These are phyloP conservation scores for Philereme vetulata DNA, from an alignment of 2,888 invertebrate genomes.

Conservation along the genomic window DNA sequence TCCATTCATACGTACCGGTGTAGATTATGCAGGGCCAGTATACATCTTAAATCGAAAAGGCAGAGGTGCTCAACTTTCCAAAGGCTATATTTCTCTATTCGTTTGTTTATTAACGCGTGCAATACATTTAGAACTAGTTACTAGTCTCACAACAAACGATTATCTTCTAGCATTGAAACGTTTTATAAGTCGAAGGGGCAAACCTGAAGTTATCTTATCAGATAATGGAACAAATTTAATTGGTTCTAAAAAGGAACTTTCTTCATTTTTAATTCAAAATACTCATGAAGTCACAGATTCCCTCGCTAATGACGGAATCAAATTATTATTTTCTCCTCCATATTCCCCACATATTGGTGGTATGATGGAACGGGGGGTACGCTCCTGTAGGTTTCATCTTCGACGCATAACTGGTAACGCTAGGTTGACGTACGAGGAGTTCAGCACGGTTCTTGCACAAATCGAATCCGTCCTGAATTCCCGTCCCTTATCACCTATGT, in stretches of 20 bases:
- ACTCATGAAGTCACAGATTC: not conserved
- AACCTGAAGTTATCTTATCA: conserved; percentile 1
- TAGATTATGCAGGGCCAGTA: conserved; percentile 30
- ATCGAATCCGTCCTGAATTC: conserved; percentile 42
- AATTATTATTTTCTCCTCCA: not conserved
- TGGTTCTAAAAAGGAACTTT: conserved; percentile 3
- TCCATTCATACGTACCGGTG: conserved; percentile 17
- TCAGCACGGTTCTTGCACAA: conserved; percentile 37
- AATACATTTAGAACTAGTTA: conserved; percentile 21
- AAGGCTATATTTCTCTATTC: conserved; percentile 29
- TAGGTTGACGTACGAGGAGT: conserved; percentile 32
- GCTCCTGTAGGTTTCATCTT: not conserved
- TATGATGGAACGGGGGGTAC: not conserved
- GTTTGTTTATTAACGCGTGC: conserved; percentile 22
- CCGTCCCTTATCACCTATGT: conserved; percentile 36
- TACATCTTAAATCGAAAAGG: conserved; percentile 19
- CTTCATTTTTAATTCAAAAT: not conserved
- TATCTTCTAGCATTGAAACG: conserved; percentile 10
- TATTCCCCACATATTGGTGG: conserved; percentile 4
- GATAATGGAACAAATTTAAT: conserved; percentile 13
- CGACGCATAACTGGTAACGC: not conserved
- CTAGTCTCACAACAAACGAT: conserved; percentile 19
- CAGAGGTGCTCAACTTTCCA: conserved; percentile 8
- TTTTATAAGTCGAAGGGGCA: conserved; percentile 12
- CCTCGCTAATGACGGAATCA: not conserved